Percentiles rank a stretch among this genome's conserved stretches.
Evolutionary conservation across 2,113 vertebrate genomes (phyloP).

Genomic region (Brachypodius melanocephalos): DNA sequence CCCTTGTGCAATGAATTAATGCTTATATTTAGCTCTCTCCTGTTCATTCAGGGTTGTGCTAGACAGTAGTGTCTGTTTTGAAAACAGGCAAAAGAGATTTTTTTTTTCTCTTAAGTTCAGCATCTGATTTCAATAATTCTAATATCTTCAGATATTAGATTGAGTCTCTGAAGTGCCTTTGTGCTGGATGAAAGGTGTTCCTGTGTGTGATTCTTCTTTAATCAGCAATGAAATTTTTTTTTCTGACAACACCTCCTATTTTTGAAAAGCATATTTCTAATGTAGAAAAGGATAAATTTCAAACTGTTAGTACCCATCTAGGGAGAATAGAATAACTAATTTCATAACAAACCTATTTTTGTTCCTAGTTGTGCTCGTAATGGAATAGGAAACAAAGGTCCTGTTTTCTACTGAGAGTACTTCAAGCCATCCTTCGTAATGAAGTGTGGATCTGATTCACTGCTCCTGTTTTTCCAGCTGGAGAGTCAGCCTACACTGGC

Average conservation of each 20-base stretch:
- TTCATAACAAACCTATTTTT: constrained; percentile 9
- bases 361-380: not conserved
- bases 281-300: not conserved
- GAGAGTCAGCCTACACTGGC: not conserved
- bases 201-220: not conserved
- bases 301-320: not conserved
- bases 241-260: not conserved
- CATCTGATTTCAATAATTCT: not conserved
- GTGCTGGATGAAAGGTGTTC: not conserved
- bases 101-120: not conserved
- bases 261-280: not conserved
- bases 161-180: not conserved
- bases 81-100: not conserved
- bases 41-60: not conserved
- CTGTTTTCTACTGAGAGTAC: not conserved
- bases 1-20: not conserved
- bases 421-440: not conserved
- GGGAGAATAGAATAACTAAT: not conserved
- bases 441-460: not conserved
- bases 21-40: not conserved
- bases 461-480: not conserved
- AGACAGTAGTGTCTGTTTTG: not conserved
- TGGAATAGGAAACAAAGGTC: not conserved
- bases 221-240: not conserved
- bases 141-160: not conserved